phyloP scores from a whole-genome alignment of 2,113 vertebrate genomes.

The Epinephelus fuscoguttatus region DNA sequence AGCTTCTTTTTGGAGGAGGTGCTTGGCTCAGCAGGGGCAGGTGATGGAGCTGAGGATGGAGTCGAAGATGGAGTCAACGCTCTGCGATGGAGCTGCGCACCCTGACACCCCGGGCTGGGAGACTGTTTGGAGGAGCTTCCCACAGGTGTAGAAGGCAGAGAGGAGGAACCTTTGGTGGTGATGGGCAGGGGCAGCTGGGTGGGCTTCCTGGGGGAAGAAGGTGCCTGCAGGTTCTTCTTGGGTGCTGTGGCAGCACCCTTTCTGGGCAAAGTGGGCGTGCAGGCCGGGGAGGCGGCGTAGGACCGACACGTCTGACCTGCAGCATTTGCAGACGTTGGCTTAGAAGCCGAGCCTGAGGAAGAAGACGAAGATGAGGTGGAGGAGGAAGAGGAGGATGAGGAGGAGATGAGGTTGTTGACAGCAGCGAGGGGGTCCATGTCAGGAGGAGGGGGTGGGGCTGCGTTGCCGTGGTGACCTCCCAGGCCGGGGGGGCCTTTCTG shows the following conservation, averaged over 20 bases:
- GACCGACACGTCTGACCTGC: slow-evolving; percentile 72
- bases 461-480: slow-evolving; percentile 60
- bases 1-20: slow-evolving; percentile 66
- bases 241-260: slow-evolving; percentile 47
- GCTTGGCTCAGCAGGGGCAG: background rate
- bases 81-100: slow-evolving; percentile 17
- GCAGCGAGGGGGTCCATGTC: slow-evolving; percentile 93
- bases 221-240: slow-evolving; percentile 73
- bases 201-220: slow-evolving; percentile 70
- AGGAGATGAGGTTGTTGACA: slow-evolving; percentile 83
- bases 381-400: slow-evolving; percentile 62
- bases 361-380: slow-evolving; percentile 65
- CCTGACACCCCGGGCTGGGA: slow-evolving; percentile 40
- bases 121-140: slow-evolving; percentile 43
- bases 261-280: slow-evolving; percentile 77
- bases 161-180: slow-evolving; percentile 58
- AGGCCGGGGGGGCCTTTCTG: slow-evolving; percentile 89
- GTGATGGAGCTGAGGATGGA: slow-evolving; percentile 47
- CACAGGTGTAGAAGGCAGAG: slow-evolving; percentile 56
- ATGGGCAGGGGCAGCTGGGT: slow-evolving; percentile 72
- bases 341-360: slow-evolving; percentile 63
- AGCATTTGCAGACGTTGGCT: slow-evolving; percentile 51
- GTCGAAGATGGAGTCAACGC: slow-evolving; percentile 64
- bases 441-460: slow-evolving; percentile 81
- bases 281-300: slow-evolving; percentile 73